Evolutionary conservation across 2,113 vertebrate species (phyloP).

Genomic region (Hepsetus odoe): DNA sequence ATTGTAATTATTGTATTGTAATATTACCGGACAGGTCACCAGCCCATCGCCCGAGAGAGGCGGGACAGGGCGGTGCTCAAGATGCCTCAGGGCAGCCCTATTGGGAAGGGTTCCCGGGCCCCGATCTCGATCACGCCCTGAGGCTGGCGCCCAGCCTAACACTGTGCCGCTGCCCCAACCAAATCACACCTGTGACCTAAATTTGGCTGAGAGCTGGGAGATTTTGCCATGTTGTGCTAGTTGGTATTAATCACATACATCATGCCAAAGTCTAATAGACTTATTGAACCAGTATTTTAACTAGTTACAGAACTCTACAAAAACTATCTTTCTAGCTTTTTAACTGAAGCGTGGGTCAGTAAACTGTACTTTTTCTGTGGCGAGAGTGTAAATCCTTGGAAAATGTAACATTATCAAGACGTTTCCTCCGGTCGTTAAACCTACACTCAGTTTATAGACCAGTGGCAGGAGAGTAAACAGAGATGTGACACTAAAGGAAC

Average conservation of each 20-base stretch:
- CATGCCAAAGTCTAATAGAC: neutral
- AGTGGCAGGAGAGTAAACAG: slow-evolving; percentile 70
- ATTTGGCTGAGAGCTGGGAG: no score
- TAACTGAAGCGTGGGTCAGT: neutral
- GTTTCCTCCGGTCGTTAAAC: slow-evolving; percentile 62
- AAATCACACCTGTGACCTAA: no score
- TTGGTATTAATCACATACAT: slow-evolving; percentile 10
- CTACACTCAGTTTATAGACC: slow-evolving; percentile 66
- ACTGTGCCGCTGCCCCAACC: no score
- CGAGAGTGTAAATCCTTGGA: slow-evolving; percentile 45
- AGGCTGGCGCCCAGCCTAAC: no score
- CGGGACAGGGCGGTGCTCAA: no score
- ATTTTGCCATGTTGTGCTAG: neutral
- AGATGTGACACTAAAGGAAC: slow-evolving; percentile 65
- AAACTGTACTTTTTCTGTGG: slow-evolving; percentile 16
- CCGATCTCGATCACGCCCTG: no score
- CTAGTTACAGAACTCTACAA: neutral
- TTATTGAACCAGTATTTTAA: neutral
- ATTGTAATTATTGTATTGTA: no score
- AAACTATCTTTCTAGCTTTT: slow-evolving; percentile 1
- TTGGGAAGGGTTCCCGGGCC: no score
- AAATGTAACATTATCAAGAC: slow-evolving; percentile 59
- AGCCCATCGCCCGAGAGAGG: no score
- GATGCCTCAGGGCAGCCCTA: no score
- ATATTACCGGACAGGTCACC: no score